A percentile compares a stretch with the other conserved stretches of the same genome.
phyloP scores from a whole-genome alignment of 1,140 invertebrate species.

The Drosophila micromelanica region DNA sequence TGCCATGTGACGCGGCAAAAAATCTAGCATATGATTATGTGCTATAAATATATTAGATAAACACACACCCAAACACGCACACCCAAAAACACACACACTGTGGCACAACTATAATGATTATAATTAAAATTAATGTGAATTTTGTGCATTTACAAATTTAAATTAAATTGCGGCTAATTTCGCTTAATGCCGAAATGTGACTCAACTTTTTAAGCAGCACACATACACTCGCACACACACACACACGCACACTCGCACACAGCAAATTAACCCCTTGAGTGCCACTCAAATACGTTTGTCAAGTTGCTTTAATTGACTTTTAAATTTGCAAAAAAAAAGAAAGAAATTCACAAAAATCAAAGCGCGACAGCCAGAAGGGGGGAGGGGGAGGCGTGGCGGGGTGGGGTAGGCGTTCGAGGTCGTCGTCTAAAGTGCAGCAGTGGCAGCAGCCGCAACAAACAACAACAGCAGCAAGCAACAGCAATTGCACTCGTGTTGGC shows the following conservation, averaged over 20 bases:
- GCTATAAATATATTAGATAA: conserved; percentile 17
- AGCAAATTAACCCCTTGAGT: conserved; percentile 80
- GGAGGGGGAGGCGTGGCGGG: no score
- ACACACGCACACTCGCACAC: conserved; percentile 27
- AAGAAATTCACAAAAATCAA: conserved; percentile 68
- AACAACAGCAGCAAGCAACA: conserved; percentile 24
- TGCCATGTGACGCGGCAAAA: conserved; percentile 73
- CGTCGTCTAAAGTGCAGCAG: conserved; percentile 41
- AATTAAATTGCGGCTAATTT: conserved; percentile 68
- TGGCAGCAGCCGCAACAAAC: conserved; percentile 29
- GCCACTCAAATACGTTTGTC: conserved; percentile 70
- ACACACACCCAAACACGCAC: neutral
- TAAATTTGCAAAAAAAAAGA: conserved; percentile 60
- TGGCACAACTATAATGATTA: conserved; percentile 29
- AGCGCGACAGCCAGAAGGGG: conserved; percentile 49
- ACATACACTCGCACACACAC: conserved; percentile 8
- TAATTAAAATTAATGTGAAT: conserved; percentile 38
- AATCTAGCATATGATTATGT: conserved; percentile 65
- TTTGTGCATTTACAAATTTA: conserved; percentile 36
- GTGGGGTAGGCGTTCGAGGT: conserved; percentile 5
- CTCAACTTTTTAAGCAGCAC: conserved; percentile 36
- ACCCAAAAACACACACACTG: no score
- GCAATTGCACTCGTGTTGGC: conserved; percentile 65
- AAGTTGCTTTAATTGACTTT: conserved; percentile 82
- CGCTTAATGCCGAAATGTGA: conserved; percentile 39